Conservation (phyloP, 2,113 vertebrate species). For the Aspiorhynchus laticeps region DNA sequence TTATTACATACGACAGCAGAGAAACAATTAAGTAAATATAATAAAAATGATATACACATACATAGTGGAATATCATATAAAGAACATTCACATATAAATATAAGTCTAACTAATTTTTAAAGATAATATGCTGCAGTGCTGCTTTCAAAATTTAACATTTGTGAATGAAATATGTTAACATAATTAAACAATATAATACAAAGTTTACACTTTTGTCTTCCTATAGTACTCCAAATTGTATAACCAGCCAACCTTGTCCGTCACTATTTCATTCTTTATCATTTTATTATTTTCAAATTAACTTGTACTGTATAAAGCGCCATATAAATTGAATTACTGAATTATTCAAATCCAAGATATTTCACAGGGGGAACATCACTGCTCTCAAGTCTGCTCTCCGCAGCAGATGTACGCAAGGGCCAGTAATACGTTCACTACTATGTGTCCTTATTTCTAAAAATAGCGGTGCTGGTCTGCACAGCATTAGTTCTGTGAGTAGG, state of each 20-base stretch:
- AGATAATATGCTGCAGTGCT: neutral
- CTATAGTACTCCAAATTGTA: neutral
- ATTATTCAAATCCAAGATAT: neutral
- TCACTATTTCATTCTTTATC: neutral
- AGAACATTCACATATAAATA: too few species aligned
- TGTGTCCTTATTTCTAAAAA: slow-evolving; percentile 38
- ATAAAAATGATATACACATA: too few species aligned
- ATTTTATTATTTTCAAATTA: neutral
- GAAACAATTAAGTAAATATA: too few species aligned
- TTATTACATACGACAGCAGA: too few species aligned
- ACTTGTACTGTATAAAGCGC: neutral
- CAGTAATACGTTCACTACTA: slow-evolving; percentile 18
- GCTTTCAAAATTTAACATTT: neutral
- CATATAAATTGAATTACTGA: neutral
- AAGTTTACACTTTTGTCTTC: neutral
- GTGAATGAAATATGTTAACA: neutral
- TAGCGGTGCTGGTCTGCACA: neutral
- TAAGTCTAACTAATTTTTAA: neutral
- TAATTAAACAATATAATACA: neutral
- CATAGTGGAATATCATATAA: too few species aligned
- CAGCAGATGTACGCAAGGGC: slow-evolving; percentile 16
- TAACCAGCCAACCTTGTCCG: too few species aligned
- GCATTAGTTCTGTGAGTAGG: slow-evolving; percentile 31
- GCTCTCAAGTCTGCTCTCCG: neutral
- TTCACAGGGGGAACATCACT: neutral